These are phyloP conservation scores for Archips crataeganus DNA, from an alignment of 2,888 invertebrate genomes.

Conservation along the genomic window DNA sequence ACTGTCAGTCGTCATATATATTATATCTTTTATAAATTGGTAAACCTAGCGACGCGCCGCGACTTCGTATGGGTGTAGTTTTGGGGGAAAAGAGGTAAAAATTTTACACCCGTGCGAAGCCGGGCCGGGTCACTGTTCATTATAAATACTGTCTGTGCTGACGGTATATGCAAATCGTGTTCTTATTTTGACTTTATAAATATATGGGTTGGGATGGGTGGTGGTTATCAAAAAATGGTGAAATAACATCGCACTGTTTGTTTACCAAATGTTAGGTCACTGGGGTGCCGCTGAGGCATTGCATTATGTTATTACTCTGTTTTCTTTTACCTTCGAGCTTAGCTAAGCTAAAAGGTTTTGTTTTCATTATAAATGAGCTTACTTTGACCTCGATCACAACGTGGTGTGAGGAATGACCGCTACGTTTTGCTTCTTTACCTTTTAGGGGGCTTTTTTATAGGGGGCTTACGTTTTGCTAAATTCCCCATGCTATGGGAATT, in stretches of 20 bases:
- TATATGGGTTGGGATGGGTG: too few species aligned
- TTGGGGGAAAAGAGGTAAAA: too few species aligned
- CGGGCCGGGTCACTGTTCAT: too few species aligned
- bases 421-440: not conserved
- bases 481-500: too few species aligned
- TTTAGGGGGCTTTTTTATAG: not conserved
- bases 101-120: too few species aligned
- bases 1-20: too few species aligned
- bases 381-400: conserved; percentile 25
- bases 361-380: conserved; percentile 37
- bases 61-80: too few species aligned
- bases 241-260: conserved; percentile 1
- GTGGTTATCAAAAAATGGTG: not conserved
- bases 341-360: conserved; percentile 32
- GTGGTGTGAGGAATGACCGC: conserved; percentile 23
- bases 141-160: too few species aligned
- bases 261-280: conserved; percentile 14
- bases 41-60: too few species aligned
- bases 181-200: too few species aligned
- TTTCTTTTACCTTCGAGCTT: conserved; percentile 37
- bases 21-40: too few species aligned
- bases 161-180: too few species aligned
- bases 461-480: not conserved
- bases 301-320: conserved; percentile 36
- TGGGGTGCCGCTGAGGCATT: not conserved